Base-by-base conservation (phyloP, 2,888 invertebrate genomes). In the Cantharis rustica region DNA sequence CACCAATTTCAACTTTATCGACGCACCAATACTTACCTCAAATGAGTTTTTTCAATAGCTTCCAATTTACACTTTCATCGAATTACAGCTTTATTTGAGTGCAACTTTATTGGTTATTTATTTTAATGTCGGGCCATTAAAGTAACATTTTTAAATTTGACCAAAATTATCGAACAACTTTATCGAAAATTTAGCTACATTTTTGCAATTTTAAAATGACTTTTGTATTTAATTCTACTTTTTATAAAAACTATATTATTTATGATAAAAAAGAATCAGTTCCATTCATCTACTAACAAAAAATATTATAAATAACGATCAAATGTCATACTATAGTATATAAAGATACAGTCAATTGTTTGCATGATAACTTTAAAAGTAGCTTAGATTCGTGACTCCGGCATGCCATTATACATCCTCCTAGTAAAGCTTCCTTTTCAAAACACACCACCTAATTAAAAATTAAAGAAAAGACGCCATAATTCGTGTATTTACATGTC, bases 41-140 rank as follows among this genome's bases (percentile, higher is more conserved):
- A 83, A 83, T 81, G 83, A 82, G 83, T 81, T 82, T 83, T 83
- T 83, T 83, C 84, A 83, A 82, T 83, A 82, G 80, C 82, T 80
- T 82, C 81, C 84, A 84, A 84, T 84, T 83, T 83, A 78, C 82
- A 82, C 81, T 82, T 81, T 84, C 82, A 83, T 68, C 76, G 79
- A 80, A 77, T 77, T 77, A 77, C 76, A 71, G 71, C 73, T 70
- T 71, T 69, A 69, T 73, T 73, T 63, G 63, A 62, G 63, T 63
- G 69, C 69, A 72, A 69, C 64, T 75, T 72, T 75, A 75, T 75
- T 47, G 75, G 61, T 68, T 20, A 61, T 75, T 75, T 72, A 72
- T 61, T 69, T 75, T 72, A 75, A 75, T 23, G 64, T 20, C 20
- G 13, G 9, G 9, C 9, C 23, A 66, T 16, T 66, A 66, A 66